These are phyloP conservation scores for Sinopyrophorus schimmeli DNA, from an alignment of 2,888 invertebrate genomes.

Conservation along the genomic window DNA sequence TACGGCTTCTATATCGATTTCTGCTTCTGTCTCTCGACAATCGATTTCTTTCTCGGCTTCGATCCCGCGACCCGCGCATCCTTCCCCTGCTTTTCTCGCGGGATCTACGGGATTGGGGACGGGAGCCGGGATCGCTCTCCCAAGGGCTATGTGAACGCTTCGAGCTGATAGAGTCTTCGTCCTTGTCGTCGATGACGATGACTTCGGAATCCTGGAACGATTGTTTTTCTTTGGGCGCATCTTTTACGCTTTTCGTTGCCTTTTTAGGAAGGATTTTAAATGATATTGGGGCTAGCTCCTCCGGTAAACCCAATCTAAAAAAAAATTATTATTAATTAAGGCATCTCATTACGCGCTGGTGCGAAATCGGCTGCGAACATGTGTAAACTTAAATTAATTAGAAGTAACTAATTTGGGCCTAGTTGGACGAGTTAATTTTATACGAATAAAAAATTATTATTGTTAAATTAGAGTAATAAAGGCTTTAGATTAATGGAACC, in stretches of 20 bases:
- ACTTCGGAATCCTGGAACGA: slow-evolving; percentile 51
- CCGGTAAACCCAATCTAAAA: slow-evolving; percentile 46
- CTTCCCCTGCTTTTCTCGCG: slow-evolving; percentile 17
- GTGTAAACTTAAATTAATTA: no score
- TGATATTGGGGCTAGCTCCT: slow-evolving; percentile 50
- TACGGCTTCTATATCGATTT: slow-evolving; percentile 18
- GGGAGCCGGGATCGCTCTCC: slow-evolving; percentile 45
- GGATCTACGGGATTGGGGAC: slow-evolving; percentile 17
- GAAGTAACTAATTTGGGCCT: no score
- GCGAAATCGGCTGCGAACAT: no score
- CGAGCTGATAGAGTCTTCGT: slow-evolving; percentile 40
- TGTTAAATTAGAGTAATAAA: no score
- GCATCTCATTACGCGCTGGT: no score
- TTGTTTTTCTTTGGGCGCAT: slow-evolving; percentile 46
- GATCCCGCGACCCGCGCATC: slow-evolving; percentile 25
- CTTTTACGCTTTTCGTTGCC: slow-evolving; percentile 36
- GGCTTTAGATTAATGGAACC: no score
- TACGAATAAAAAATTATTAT: no score
- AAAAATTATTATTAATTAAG: no score
- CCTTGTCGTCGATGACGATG: slow-evolving; percentile 51
- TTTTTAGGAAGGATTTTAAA: slow-evolving; percentile 49
- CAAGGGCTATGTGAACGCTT: slow-evolving; percentile 52
- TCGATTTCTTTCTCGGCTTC: slow-evolving; percentile 5
- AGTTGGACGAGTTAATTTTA: no score
- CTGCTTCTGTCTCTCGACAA: slow-evolving; percentile 16